Evolutionary conservation across 2,888 invertebrate species (phyloP).

Genomic region (Norana najaformis): DNA sequence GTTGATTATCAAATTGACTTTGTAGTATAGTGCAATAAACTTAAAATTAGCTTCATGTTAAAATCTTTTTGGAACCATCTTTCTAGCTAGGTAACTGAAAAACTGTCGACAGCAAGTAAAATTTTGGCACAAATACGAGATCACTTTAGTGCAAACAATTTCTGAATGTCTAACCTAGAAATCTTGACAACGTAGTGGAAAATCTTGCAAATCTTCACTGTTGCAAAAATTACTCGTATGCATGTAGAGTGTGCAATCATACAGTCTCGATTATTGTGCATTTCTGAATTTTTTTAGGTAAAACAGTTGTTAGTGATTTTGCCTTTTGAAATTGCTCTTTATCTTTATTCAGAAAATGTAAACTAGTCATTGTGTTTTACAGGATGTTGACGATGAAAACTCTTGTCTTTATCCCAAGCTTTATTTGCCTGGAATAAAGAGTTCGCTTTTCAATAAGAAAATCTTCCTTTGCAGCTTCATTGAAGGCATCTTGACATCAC

Average conservation of each 20-base stretch:
- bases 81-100: neutral
- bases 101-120: neutral
- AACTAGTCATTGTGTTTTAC: slow-evolving; percentile 29
- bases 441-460: slow-evolving; percentile 91
- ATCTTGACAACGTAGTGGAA: too few species aligned
- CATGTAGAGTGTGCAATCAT: neutral
- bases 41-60: neutral
- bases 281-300: neutral
- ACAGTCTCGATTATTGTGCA: neutral
- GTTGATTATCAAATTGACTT: neutral
- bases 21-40: neutral
- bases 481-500: slow-evolving; percentile 76
- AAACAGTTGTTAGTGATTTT: neutral
- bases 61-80: neutral
- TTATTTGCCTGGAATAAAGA: slow-evolving; percentile 90
- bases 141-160: neutral
- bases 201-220: neutral
- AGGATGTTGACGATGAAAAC: slow-evolving; percentile 80
- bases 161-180: neutral
- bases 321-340: neutral
- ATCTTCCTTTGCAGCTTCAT: slow-evolving; percentile 86
- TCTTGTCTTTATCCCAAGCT: slow-evolving; percentile 89
- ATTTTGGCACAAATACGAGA: neutral
- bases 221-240: neutral
- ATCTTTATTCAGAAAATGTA: neutral